Evolutionary conservation across 1,140 invertebrate genomes (phyloP), one percentile per base, ranked within the genome.

Genomic region (Magallana gigas): DNA sequence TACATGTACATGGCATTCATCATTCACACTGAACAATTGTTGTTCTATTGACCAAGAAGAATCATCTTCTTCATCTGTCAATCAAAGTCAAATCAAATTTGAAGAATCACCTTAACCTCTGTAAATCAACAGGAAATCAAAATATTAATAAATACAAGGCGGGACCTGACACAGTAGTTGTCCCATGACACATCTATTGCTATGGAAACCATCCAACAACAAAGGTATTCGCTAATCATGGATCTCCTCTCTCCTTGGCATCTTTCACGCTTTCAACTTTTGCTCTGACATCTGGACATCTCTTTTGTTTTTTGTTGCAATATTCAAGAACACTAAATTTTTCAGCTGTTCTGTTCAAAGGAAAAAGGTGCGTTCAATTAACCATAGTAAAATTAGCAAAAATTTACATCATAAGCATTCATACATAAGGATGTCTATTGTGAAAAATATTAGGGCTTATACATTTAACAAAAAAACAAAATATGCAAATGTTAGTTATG

Each of bases 181-280:
- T 29, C 68, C 68, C 68, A 29, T 29, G 36, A 71, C 68, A 76
- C 8, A 23, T 23, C 18, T 76, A 76, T 76, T 76, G 68, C 68
- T 29, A 76, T 18, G 36, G 12, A 36, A 36, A 36, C 12, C 23
- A 8, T 29, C 68, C 68, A 36, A 29, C 4, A 29, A 29, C 18
- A 3, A 29, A 71, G 29, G 9, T 23, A 6, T 71, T 6, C 18
- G 11, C 29, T 29, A 76, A 76, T 12, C 68, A 29, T 36, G 68
- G 68, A 76, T 1, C 18, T 29, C 11, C 6, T 18, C 68, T 29
- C 18, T 12, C 23, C 23, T 48, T 48, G 36, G n/a, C 18, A 76
- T 29, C 11, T 62, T 62, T 62, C n/a, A 62, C 0, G n/a, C 11
- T 76, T 76, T 23, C 68, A 29, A 11, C 23, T 76, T 18, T 76